Base-by-base conservation (phyloP, 1,140 invertebrate genomes). In the Amyelois transitella region DNA sequence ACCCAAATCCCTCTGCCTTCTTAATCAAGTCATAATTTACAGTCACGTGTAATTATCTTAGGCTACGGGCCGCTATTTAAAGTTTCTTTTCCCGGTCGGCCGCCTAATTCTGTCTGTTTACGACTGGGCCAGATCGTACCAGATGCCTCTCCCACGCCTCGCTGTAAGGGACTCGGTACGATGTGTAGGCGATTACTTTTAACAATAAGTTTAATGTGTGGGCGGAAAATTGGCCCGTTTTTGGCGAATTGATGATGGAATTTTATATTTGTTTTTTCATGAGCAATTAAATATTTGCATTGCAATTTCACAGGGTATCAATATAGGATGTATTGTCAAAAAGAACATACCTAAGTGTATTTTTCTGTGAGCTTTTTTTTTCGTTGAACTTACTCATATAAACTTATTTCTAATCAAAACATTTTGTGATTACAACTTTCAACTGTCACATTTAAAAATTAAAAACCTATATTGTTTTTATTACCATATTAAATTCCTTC, bases 51-150 rank as follows among this genome's bases (percentile, higher is more conserved):
- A 14, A 38, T 38, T 38, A 38, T 38, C 12, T 38, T 38, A 12
- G 32, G n/a, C 12, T 38, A 38, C 32, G 32, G 32, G 32, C 32
- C 5, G 12, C 32, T 70, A 75, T 80, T 75, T 81, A 78, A 73
- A 69, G 66, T 75, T 80, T 75, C 68, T 77, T 68, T n/a, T 69
- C 58, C 65, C 72, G 64, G 71, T 75, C 43, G 67, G 69, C 69
- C 66, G 54, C 75, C 80, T 81, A 85, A 84, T 76, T 83, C 74
- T 65, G 73, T 72, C 64, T 66, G 77, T 86, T 86, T 86, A 86
- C 77, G 80, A 81, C 65, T 64, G 58, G 54, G 69, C 72, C 75
- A 76, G 75, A 75, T 54, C 71, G 67, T 60, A 64, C 72, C 78
- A 77, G 74, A 77, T 81, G 70, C 72, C 62, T 61, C 66, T 81